Evolutionary conservation across 2,888 invertebrate genomes (phyloP).

Genomic region (Clepsis dumicolana): DNA sequence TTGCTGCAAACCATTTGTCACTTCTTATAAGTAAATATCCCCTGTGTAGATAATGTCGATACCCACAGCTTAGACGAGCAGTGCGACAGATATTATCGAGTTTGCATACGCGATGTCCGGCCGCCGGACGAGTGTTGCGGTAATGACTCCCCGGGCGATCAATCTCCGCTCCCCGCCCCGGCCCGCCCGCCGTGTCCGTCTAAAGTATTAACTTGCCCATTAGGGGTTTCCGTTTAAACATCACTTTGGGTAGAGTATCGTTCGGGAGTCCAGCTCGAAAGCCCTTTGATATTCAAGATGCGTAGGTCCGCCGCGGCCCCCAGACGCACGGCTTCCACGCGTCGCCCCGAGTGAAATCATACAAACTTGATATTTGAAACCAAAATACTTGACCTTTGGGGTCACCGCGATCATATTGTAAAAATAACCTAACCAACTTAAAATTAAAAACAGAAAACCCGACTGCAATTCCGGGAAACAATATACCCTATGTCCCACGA

Average conservation of each 20-base stretch:
- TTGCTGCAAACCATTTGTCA: too few relatives aligned
- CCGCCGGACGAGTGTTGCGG: background rate
- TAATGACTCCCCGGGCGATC: slow-evolving; percentile 1
- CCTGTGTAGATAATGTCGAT: background rate
- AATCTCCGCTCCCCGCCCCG: background rate
- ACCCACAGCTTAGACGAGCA: background rate
- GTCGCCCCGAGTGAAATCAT: too few relatives aligned
- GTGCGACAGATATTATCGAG: background rate
- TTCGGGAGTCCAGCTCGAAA: background rate
- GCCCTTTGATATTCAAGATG: background rate
- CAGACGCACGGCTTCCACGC: too few relatives aligned
- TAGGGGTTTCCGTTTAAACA: slow-evolving; percentile 1
- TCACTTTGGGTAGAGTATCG: slow-evolving; percentile 3
- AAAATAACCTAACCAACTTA: too few relatives aligned
- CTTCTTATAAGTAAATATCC: too few relatives aligned
- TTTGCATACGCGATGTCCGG: background rate
- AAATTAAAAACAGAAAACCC: too few relatives aligned
- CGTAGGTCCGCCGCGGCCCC: background rate
- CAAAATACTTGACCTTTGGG: too few relatives aligned
- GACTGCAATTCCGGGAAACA: too few relatives aligned
- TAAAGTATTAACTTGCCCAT: slow-evolving; percentile 7
- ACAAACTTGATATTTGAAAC: too few relatives aligned
- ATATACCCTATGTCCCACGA: too few relatives aligned
- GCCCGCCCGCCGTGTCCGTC: background rate
- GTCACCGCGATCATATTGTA: too few relatives aligned